Evolutionary conservation across 1,140 invertebrate genomes (phyloP).

Genomic region (Drosophila nigrodunni): DNA sequence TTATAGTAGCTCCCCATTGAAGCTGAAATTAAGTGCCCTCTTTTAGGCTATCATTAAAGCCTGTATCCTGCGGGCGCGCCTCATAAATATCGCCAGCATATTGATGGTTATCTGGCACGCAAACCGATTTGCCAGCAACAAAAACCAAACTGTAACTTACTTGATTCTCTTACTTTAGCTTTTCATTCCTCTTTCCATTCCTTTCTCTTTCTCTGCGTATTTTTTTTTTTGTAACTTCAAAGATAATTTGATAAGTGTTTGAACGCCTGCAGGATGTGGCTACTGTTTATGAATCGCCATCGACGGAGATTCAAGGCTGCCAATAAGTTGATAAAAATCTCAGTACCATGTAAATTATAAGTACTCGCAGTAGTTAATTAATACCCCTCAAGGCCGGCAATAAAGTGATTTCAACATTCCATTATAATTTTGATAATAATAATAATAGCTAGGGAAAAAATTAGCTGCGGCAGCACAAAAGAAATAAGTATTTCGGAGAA

Average conservation of each 20-base stretch:
- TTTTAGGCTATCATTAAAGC: conserved; percentile 82
- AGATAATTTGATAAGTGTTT: conserved; percentile 81
- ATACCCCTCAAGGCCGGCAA: neutral
- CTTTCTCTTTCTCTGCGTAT: conserved; percentile 13
- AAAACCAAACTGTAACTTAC: conserved; percentile 27
- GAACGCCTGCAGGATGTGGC: conserved; percentile 52
- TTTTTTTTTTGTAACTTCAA: conserved; percentile 27
- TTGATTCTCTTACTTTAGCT: conserved; percentile 12
- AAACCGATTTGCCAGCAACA: conserved; percentile 46
- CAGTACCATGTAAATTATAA: conserved; percentile 24
- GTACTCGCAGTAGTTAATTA: conserved; percentile 10
- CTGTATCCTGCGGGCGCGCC: conserved; percentile 78
- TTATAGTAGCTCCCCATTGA: conserved; percentile 44
- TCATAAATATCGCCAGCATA: conserved; percentile 82
- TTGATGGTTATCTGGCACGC: conserved; percentile 79
- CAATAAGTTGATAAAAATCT: conserved; percentile 17
- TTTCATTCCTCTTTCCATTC: conserved; percentile 22
- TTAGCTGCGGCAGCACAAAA: too few relatives aligned
- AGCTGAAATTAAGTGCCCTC: conserved; percentile 73
- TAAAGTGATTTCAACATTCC: conserved; percentile 1
- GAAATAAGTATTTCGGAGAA: too few relatives aligned
- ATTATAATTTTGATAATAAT: neutral
- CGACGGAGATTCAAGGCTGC: conserved; percentile 17
- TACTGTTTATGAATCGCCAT: conserved; percentile 49
- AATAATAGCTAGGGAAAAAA: too few relatives aligned